Evolutionary conservation across 2,888 invertebrate genomes (phyloP), one percentile per base, ranked within the genome.

Genomic region (Drosophila falleni): DNA sequence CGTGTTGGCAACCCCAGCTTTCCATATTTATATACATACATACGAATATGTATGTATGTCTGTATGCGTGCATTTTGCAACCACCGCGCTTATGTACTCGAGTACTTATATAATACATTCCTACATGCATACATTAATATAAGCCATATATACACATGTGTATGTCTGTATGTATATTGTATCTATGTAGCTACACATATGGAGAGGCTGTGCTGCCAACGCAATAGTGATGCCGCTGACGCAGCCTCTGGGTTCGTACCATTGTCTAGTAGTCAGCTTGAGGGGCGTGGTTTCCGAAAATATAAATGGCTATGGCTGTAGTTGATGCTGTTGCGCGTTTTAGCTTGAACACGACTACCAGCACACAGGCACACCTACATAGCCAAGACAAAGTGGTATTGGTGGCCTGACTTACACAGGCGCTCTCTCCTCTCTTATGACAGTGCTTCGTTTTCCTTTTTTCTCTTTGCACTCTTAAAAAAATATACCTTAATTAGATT

Each of bases 241-340:
- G 85, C 87, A 77, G 81, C 89, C 78, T 80, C 81, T 86, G 87
- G 87, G 90, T 72, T 81, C 89, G 77, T 81, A 90, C 90, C 90
- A 89, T 88, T 82, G 89, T 84, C 82, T 82, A 82, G 84, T 76
- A 89, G 82, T 80, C 81, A 83, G 84, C 80, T 84, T 54, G 75
- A 74, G 87, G 90, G 91, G 91, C 91, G 91, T 91, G 91, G 92
- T 91, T 89, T 92, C 78, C 81, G 82, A 87, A 90, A 90, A 84
- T 81, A 90, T 90, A 91, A 92, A 92, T 92, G 91, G 87, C 87
- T 87, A 84, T 77, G 54, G 74, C 67, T 74, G 61, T 60, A 42
- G 66, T 56, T 73, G 80, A 70, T 74, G 79, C 78, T 78, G 75
- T 69, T 66, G 69, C 69, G 44, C 76, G 76, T 42, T 71, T 71